Percentiles rank a stretch among this genome's conserved stretches.
Evolutionary conservation across 2,797 vertebrate genomes (phyloP).

Genomic region (Urosaurus nigricauda): DNA sequence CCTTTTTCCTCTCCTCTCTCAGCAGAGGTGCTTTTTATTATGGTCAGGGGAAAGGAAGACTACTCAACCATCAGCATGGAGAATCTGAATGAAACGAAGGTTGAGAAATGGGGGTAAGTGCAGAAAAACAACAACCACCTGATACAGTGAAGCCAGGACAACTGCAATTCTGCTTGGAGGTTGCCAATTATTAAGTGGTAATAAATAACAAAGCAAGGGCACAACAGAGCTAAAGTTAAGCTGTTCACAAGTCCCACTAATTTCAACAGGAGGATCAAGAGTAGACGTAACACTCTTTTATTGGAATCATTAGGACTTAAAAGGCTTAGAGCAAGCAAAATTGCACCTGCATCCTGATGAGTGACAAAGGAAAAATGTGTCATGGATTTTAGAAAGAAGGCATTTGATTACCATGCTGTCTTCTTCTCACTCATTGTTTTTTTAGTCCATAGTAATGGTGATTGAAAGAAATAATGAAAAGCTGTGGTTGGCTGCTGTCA

Average conservation of each 20-base stretch:
- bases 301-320: not conserved
- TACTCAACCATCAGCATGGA: conserved; percentile 51
- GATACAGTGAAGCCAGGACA: conserved; percentile 15
- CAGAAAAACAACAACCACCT: conserved; percentile 9
- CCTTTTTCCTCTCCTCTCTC: conserved; percentile 68
- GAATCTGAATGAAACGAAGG: conserved; percentile 63
- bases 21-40: conserved; percentile 61
- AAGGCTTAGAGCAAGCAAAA: not conserved
- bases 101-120: conserved; percentile 72
- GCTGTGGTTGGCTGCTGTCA: not conserved
- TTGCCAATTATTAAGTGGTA: not conserved
- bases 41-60: conserved; percentile 56
- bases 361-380: not conserved
- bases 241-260: not conserved
- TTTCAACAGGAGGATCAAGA: not conserved
- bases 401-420: not conserved
- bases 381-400: not conserved
- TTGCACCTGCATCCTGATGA: not conserved
- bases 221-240: not conserved
- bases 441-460: not conserved
- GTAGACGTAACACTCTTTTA: not conserved
- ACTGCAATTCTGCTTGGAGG: not conserved
- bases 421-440: not conserved
- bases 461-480: not conserved
- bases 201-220: accelerated